Evolutionary conservation across 2,888 invertebrate genomes (phyloP), one percentile per base, ranked within the genome.

Genomic region (Antitype chi): DNA sequence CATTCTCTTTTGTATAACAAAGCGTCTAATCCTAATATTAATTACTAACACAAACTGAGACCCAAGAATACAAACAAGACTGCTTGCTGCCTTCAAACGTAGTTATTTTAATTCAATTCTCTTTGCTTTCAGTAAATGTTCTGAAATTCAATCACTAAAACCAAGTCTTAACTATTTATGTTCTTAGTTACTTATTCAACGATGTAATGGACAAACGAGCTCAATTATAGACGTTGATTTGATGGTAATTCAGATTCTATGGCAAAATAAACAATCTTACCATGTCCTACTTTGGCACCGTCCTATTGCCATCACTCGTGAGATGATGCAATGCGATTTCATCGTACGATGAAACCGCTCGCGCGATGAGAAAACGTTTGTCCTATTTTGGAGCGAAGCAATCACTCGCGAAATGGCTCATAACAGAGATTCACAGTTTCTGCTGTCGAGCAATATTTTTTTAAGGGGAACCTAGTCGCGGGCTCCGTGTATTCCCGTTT

Each of bases 71-170:
- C 47, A 57, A 67, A 67, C 49, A 68, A 32, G 38, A 38, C 38
- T 38, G 20, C 25, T 32, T 38, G 20, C 25, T 32, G 20, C 11
- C 57, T 23, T 32, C 55, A 57, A 68, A 59, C 49, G 32, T 49
- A 20, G 17, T 49, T 2, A 59, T 69, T 72, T 69, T 68, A 32
- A 60, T 68, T 59, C 25, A 20, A 38, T 74, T 60, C 25, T 20
- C 66, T 25, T 23, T 38, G 32, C 38, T 59, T 59, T 59, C 20
- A 47, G 43, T 47, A 68, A 69, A 69, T 52, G 9, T 74, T 59
- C 17, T 69, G 59, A 69, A 69, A 52, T 69, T 68, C 43, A 28
- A 20, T 60, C 11, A 72, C 28, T 52, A 63, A 11, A 38, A 63
- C 62, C 62, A 20, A 25, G 25, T 7, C 23, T 23, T 59, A 28